Percentiles rank a stretch among this genome's conserved stretches.
Conservation (phyloP, 2,113 vertebrate genomes). For the Petrocephalus microphthalmus region DNA sequence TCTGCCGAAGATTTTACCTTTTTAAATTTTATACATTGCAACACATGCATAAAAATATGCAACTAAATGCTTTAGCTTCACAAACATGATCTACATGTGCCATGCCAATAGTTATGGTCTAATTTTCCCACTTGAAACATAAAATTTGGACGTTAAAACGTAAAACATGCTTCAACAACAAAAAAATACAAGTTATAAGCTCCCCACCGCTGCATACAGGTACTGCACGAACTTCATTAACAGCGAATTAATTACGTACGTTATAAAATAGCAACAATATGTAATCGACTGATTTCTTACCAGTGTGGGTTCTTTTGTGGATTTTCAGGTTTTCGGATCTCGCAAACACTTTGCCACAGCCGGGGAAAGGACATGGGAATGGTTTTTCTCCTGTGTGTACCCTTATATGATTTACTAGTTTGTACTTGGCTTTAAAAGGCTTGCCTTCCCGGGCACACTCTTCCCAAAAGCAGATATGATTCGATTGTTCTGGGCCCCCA, state of each 20-base stretch:
- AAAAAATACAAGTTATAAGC: background rate
- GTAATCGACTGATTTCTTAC: constrained; percentile 49
- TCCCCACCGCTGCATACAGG: background rate
- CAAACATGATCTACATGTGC: background rate
- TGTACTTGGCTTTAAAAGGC: constrained; percentile 78
- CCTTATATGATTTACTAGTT: constrained; percentile 75
- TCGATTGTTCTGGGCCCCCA: constrained; percentile 84
- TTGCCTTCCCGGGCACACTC: constrained; percentile 68
- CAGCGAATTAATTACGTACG: background rate
- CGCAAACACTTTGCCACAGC: constrained; percentile 74
- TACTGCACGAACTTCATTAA: background rate
- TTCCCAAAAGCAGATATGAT: constrained; percentile 89
- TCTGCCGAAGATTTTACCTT: background rate
- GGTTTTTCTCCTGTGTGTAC: constrained; percentile 74
- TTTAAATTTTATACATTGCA: background rate
- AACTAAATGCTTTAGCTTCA: background rate
- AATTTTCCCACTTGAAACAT: background rate
- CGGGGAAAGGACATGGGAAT: constrained; percentile 64
- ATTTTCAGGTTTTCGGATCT: constrained; percentile 76
- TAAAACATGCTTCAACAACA: background rate
- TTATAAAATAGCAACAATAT: background rate
- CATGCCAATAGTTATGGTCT: background rate
- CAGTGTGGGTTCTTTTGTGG: constrained; percentile 75
- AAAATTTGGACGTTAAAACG: background rate
- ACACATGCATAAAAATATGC: background rate